These are phyloP conservation scores for Leucania comma DNA, from an alignment of 2,888 invertebrate species.

Conservation along the genomic window DNA sequence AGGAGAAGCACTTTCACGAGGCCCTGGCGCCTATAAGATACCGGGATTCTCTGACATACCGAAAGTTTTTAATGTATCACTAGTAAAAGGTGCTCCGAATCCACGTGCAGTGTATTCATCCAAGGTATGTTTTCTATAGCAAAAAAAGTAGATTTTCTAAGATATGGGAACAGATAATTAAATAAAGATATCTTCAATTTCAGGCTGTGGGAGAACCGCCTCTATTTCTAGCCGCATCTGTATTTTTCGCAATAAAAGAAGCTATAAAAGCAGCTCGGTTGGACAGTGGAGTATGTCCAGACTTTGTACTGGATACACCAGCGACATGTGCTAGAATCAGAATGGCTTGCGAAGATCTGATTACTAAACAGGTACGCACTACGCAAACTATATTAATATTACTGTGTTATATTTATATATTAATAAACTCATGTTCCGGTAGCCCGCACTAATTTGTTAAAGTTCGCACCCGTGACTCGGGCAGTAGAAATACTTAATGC, in stretches of 20 bases:
- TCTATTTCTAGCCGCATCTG: slow-evolving; percentile 95
- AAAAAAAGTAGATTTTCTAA: too few relatives aligned
- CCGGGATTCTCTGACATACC: slow-evolving; percentile 96
- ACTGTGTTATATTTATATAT: too few relatives aligned
- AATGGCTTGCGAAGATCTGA: slow-evolving; percentile 96
- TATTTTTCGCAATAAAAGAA: slow-evolving; percentile 96
- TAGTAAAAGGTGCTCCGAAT: slow-evolving; percentile 95
- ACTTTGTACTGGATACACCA: slow-evolving; percentile 94
- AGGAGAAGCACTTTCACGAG: slow-evolving; percentile 93
- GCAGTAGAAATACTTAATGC: too few relatives aligned
- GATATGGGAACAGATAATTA: not conserved
- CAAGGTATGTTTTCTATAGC: slow-evolving; percentile 90
- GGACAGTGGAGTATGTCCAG: slow-evolving; percentile 91
- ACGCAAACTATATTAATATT: not conserved
- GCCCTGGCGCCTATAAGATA: slow-evolving; percentile 96
- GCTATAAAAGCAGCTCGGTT: slow-evolving; percentile 95
- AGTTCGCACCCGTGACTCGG: too few relatives aligned
- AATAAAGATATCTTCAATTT: slow-evolving; percentile 64
- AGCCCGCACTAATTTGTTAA: too few relatives aligned
- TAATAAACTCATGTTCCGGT: too few relatives aligned
- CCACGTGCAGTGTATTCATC: slow-evolving; percentile 96
- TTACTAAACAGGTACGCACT: slow-evolving; percentile 94
- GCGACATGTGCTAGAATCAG: slow-evolving; percentile 97
- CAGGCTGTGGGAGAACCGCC: slow-evolving; percentile 99
- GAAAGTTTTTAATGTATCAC: slow-evolving; percentile 95